A percentile compares a stretch with the other conserved stretches of the same genome.
These are phyloP conservation scores for Melopsittacus undulatus DNA, from an alignment of 2,797 vertebrate species.

Conservation along the genomic window DNA sequence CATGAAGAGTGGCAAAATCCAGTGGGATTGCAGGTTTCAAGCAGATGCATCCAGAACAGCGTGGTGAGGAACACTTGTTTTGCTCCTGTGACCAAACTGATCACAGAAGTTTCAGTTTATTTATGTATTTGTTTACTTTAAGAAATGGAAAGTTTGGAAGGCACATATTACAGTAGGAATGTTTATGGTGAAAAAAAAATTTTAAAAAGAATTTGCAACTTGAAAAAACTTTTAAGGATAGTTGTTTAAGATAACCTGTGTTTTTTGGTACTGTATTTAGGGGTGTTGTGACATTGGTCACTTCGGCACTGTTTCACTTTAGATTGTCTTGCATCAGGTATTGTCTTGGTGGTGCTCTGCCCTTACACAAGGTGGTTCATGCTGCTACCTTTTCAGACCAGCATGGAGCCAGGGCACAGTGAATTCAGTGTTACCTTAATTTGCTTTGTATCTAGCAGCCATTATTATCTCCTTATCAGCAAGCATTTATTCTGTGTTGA, in stretches of 20 bases:
- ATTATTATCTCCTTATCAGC: background rate
- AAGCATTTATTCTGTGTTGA: background rate
- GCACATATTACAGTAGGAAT: background rate
- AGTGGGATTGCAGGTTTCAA: background rate
- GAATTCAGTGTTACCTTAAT: background rate
- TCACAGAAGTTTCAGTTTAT: accelerated
- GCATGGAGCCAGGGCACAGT: background rate
- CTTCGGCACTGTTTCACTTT: background rate
- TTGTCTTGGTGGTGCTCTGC: background rate
- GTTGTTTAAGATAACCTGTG: background rate
- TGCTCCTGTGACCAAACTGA: background rate
- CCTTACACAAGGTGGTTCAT: background rate
- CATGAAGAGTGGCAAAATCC: background rate
- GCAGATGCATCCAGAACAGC: background rate
- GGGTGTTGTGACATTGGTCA: background rate
- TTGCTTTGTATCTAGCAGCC: background rate
- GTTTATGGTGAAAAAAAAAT: background rate
- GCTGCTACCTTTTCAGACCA: background rate
- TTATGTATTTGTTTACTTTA: background rate
- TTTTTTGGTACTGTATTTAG: background rate
- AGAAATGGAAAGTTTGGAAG: background rate
- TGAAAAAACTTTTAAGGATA: background rate
- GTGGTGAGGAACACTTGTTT: background rate
- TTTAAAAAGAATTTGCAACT: background rate
- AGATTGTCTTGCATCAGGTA: background rate